Conservation (phyloP, 2,797 vertebrate species). For the Chiloscyllium punctatum region DNA sequence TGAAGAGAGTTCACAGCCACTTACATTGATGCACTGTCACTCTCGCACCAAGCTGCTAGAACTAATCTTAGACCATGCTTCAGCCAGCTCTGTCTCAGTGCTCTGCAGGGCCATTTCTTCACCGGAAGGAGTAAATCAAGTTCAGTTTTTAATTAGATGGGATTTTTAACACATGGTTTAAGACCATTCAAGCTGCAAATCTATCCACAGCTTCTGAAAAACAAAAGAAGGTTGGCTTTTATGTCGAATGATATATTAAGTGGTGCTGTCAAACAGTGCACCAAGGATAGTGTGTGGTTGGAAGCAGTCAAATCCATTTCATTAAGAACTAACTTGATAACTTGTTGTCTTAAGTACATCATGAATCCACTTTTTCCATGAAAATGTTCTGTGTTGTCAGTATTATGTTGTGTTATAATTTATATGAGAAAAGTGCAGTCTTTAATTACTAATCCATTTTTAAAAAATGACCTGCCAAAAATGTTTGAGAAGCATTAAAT, state of each 20-base stretch:
- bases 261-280: not conserved
- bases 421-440: not conserved
- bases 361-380: not conserved
- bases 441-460: not conserved
- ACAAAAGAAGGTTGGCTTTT: not conserved
- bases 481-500: not conserved
- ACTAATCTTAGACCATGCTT: not conserved
- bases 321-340: not conserved
- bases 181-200: not conserved
- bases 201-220: not conserved
- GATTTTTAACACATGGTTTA: not conserved
- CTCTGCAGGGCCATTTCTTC: not conserved
- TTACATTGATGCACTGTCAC: not conserved
- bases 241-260: not conserved
- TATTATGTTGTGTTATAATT: not conserved
- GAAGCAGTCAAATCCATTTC: not conserved
- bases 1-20: not conserved
- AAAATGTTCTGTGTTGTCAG: not conserved
- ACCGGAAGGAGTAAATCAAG: not conserved
- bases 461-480: not conserved
- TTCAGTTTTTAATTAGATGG: not conserved
- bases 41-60: not conserved
- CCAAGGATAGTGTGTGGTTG: not conserved
- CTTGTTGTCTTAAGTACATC: not conserved
- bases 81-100: not conserved